Base-by-base conservation (phyloP, 2,113 vertebrate species). In the Mobula birostris region DNA sequence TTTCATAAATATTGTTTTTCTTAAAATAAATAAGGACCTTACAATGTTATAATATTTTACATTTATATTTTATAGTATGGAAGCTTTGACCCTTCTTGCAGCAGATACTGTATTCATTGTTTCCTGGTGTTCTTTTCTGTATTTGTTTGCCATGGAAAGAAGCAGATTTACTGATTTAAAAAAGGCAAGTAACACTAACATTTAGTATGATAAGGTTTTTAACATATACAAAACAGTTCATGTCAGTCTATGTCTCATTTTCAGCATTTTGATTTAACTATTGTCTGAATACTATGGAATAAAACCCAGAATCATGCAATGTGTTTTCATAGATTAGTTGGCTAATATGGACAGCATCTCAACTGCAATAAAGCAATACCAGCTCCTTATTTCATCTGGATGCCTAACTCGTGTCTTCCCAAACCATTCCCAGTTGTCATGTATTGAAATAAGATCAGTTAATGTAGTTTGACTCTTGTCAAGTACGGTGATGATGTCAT, bases 41-140 rank as follows among this genome's bases (percentile, higher is more conserved):
- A 2, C 82, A 85, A 1, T 66, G 61, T 36, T 90, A 61, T 66
- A 90, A 36, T 21, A 7, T 68, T 90, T 90, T n/a, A 66, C 29
- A 21, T 85, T 68, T 85, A 40, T 80, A 36, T 87, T 80, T 80
- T 94, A 72, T 68, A 83, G 78, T n/a, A 83, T 24, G 32, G 78
- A 80, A 80, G 77, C 63, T 7, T 83, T n/a, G 12, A 63, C 36
- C 27, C 78, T 80, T 94, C 29, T 79, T 14, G 0, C 48, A 5
- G 82, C n/a, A 77, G 66, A 94, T 68, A 58, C 15, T 80, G 11
- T 80, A 68, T 68, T 94, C n/a, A 0, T 40, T 58, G 12, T 80
- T 27, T 66, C 78, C 58, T 68, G 94, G 91, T 14, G 15, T 36
- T 15, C 14, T 48, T 72, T 93, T 56, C 48, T 93, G 48, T 56